phyloP scores from a whole-genome alignment of 2,888 invertebrate genomes.

The Dolichomitus sp. region DNA sequence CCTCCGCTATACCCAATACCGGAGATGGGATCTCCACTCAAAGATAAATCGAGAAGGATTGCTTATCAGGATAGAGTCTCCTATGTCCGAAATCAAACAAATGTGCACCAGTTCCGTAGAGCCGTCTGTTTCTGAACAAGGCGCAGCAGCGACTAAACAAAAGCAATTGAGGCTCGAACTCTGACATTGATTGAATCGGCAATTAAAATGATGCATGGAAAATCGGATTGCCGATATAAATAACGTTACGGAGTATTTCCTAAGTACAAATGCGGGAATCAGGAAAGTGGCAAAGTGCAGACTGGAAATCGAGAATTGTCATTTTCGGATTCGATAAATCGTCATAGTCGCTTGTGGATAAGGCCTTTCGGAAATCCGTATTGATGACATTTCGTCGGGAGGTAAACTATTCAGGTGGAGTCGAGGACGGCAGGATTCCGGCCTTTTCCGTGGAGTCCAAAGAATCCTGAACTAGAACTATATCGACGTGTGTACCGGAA shows the following conservation, averaged over 20 bases:
- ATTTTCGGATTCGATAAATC: slow-evolving; percentile 37
- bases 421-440: neutral
- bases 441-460: slow-evolving; percentile 8
- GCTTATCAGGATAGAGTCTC: slow-evolving; percentile 50
- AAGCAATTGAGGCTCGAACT: slow-evolving; percentile 12
- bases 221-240: slow-evolving; percentile 14
- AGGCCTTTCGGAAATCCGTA: slow-evolving; percentile 25
- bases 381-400: slow-evolving; percentile 18
- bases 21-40: slow-evolving; percentile 60
- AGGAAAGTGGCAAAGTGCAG: neutral
- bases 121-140: slow-evolving; percentile 4
- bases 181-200: slow-evolving; percentile 49
- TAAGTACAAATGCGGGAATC: neutral
- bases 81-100: slow-evolving; percentile 17
- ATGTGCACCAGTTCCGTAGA: slow-evolving; percentile 5
- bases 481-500: slow-evolving; percentile 47
- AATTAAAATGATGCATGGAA: slow-evolving; percentile 48
- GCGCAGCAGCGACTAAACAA: neutral
- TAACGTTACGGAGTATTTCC: slow-evolving; percentile 10
- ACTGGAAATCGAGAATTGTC: neutral
- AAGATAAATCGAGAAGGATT: slow-evolving; percentile 57
- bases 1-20: slow-evolving; percentile 38
- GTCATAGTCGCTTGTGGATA: neutral
- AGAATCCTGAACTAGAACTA: neutral
- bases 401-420: slow-evolving; percentile 12